Base-by-base conservation (phyloP, 2,888 invertebrate genomes). In the Eupithecia dodoneata region DNA sequence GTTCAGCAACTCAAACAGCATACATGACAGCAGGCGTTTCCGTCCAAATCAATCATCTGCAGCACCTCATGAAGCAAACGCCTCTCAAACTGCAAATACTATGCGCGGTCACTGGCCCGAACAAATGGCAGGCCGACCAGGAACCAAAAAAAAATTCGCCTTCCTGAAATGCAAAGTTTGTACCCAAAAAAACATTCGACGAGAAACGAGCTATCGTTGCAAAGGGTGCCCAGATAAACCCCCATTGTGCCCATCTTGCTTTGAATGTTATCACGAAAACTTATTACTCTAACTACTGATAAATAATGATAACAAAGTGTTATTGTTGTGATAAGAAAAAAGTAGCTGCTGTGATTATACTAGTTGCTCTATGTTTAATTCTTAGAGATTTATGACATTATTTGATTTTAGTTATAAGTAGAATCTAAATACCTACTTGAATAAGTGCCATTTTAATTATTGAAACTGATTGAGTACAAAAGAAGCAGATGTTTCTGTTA, bases 161-260 rank as follows among this genome's bases (percentile, higher is more conserved):
- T 82, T 81, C 63, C 74, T 83, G 41, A 81, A 80, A 72, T 84
- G 82, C 72, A 75, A 76, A 75, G 81, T 83, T 63, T 82, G 84
- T 78, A 71, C 78, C 12, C 79, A 82, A 76, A 76, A 81, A 45
- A 79, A 81, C 44, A 75, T 77, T 30, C 65, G 74, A 49, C 74
- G 73, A 72, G 78, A 82, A 74, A 81, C 82, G 30, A 76, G 79
- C 70, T 79, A 78, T 69, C 76, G 77, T 10, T 82, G 80, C 65
- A 80, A 78, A 44, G 79, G 76, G 45, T 81, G 79, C 71, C 59
- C 66, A 44, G 72, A 73, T n/a, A 79, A 77, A 65, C 65, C 65
- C 65, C 65, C 65, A 65, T 65, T 65, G 65, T 65, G 65, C 65
- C 65, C 65, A 65, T 65, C 65, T 65, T 65, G 65, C 65, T 65